These are phyloP conservation scores for Drosophila seguyi DNA, from an alignment of 1,140 invertebrate genomes.

Conservation along the genomic window DNA sequence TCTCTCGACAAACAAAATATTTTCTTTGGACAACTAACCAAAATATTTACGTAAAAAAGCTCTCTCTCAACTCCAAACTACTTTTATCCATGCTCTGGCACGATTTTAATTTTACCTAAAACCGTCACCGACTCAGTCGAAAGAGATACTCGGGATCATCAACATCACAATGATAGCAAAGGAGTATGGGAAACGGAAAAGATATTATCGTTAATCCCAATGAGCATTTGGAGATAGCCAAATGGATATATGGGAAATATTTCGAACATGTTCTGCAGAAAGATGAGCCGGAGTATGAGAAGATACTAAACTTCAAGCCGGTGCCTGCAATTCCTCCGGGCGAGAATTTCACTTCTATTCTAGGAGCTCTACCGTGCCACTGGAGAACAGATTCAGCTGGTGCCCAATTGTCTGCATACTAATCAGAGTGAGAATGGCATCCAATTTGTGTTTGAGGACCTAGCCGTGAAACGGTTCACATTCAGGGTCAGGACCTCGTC, in stretches of 20 bases:
- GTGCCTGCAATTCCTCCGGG: constrained; percentile 71
- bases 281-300: constrained; percentile 76
- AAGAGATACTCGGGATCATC: not conserved
- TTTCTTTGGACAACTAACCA: not conserved
- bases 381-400: constrained; percentile 54
- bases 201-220: constrained; percentile 62
- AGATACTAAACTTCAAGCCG: constrained; percentile 60
- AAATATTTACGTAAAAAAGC: not conserved
- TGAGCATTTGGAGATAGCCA: constrained; percentile 66
- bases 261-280: constrained; percentile 81
- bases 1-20: not conserved
- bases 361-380: constrained; percentile 63
- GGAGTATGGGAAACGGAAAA: not conserved
- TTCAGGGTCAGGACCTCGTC: constrained; percentile 86
- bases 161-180: not conserved
- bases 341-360: constrained; percentile 71
- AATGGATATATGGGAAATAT: constrained; percentile 85
- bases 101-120: not conserved
- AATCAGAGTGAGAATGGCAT: constrained; percentile 39
- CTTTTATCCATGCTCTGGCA: not conserved
- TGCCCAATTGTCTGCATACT: constrained; percentile 60
- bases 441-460: constrained; percentile 70
- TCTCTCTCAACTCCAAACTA: not conserved
- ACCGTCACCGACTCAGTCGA: not conserved
- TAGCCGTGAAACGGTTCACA: constrained; percentile 44